phyloP scores from a whole-genome alignment of 2,888 invertebrate species.

The Uropetala carovei region DNA sequence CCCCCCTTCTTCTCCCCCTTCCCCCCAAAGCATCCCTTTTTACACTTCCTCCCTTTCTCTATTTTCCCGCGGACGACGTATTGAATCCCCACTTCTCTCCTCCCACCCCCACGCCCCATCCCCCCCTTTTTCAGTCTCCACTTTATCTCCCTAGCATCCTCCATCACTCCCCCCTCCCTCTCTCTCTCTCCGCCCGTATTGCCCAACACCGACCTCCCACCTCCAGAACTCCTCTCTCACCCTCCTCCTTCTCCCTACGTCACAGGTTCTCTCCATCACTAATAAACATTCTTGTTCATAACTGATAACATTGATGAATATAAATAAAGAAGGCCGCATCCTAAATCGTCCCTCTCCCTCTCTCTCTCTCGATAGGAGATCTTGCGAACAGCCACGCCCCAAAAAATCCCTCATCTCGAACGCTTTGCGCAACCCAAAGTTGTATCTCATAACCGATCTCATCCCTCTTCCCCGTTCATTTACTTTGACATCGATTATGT shows the following conservation, averaged over 20 bases:
- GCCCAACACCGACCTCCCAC: constrained; percentile 10
- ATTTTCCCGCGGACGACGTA: background rate
- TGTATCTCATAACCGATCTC: constrained; percentile 12
- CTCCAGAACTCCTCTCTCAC: background rate
- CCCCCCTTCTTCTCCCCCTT: background rate
- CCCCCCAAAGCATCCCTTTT: background rate
- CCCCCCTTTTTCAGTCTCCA: background rate
- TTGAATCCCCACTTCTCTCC: background rate
- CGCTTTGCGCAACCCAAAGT: constrained; percentile 23
- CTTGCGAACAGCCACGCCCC: constrained; percentile 51
- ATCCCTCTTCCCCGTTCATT: constrained; percentile 29
- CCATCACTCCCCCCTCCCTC: background rate
- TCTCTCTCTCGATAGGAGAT: constrained; percentile 27
- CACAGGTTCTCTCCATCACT: constrained; percentile 63
- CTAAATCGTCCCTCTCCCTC: constrained; percentile 52
- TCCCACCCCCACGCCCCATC: background rate
- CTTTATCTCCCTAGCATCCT: background rate
- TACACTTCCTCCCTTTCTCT: background rate
- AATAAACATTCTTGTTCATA: constrained; percentile 69
- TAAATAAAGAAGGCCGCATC: constrained; percentile 68
- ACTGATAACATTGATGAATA: constrained; percentile 70
- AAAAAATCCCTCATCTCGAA: background rate
- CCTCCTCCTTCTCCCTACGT: background rate
- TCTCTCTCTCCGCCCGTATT: background rate
- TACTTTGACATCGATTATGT: constrained; percentile 58